Conservation (phyloP, 2,888 invertebrate species). For the Aphelenchoides bicaudatus region DNA sequence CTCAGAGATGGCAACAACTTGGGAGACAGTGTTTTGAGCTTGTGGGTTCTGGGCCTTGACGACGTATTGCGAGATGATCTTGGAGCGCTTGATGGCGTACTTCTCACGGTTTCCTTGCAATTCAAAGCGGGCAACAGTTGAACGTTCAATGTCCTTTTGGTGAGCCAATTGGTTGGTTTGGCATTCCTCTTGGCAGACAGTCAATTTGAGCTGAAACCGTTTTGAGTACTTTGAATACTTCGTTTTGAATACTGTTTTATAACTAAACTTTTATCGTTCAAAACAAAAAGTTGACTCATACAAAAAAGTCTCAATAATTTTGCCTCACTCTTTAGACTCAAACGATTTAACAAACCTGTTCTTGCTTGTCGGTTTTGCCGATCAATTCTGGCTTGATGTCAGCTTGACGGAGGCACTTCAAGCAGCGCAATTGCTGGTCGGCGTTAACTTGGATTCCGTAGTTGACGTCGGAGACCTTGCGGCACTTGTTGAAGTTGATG, state of each 20-base stretch:
- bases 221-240: too few species aligned
- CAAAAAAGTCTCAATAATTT: too few species aligned
- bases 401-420: constrained; percentile 12
- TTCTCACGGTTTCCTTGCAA: constrained; percentile 25
- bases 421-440: too few species aligned
- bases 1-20: constrained; percentile 30
- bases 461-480: constrained; percentile 29
- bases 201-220: too few species aligned
- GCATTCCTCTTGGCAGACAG: constrained; percentile 8
- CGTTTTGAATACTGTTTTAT: too few species aligned
- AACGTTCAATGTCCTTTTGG: constrained; percentile 14
- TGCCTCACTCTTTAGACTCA: too few species aligned
- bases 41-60: constrained; percentile 36
- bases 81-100: constrained; percentile 35
- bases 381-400: neutral
- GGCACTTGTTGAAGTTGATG: constrained; percentile 40
- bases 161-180: neutral
- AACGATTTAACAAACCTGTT: too few species aligned
- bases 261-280: too few species aligned
- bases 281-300: too few species aligned
- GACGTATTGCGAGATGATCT: constrained; percentile 45
- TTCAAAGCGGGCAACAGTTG: constrained; percentile 40
- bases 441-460: constrained; percentile 15
- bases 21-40: constrained; percentile 27
- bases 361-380: neutral